Evolutionary conservation across 2,888 invertebrate genomes (phyloP), one percentile per base, ranked within the genome.

Genomic region (Trichopria drosophilae): DNA sequence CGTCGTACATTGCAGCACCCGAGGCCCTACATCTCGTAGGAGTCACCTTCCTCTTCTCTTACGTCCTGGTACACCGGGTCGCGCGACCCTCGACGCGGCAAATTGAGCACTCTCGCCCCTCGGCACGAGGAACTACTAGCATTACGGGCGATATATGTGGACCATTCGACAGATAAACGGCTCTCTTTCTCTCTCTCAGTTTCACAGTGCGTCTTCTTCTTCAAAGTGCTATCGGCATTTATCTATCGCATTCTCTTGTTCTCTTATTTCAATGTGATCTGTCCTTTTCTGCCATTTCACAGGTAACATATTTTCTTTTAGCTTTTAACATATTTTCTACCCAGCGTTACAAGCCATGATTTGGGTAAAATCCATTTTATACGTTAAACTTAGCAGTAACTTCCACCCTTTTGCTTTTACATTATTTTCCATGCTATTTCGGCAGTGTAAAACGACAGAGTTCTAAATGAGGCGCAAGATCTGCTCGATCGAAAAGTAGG

Each of bases 1-100:
- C 72, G 64, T 72, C 73, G 72, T 74, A 75, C 67, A 73, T 75
- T 71, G 71, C 70, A 68, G 62, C 62, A 70, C 68, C 67, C 66
- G 66, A 68, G 71, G 68, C 68, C 65, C 66, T 74, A 72, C 70
- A 71, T 74, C 72, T 73, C 65, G 56, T 47, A 60, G 61, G 47
- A 52, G 56, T 62, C 58, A 66, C 62, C 60, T 58, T 62, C 57
- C 56, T n/a, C 29, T 51, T 42, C 52, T 48, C 49, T 40, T 37
- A 39, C 40, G 35, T 41, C 59, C 53, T 62, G 61, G 63, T 66
- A 65, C 67, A 67, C 53, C 61, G 64, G 60, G 58, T 63, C 64
- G 60, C 63, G 61, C 64, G 61, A 68, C 71, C 71, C 71, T 72
- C 68, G 68, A 67, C 66, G 67, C 67, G 66, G 67, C 68, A 73